Base-by-base conservation (phyloP, 1,140 invertebrate genomes). In the Eubasilissa regina region DNA sequence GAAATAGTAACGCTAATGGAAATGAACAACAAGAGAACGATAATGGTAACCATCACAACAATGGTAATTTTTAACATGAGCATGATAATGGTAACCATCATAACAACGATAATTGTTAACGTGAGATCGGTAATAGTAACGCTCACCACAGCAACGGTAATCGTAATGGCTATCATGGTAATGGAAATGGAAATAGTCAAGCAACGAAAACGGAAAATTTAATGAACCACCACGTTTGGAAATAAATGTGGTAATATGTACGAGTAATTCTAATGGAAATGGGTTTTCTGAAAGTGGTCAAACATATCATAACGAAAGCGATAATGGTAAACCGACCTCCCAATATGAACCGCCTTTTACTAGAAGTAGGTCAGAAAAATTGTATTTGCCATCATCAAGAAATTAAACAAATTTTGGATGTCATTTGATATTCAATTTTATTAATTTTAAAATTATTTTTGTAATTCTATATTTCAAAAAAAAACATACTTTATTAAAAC, bases 321-420 rank as follows among this genome's bases (percentile, higher is more conserved):
- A 15, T 48, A 48, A 48, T 48, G 47, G 47, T 1, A 6, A 35
- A 35, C 25, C 25, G 1, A 35, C 1, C 6, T 35, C 25, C 6
- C 25, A 35, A 6, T 35, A 35, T 35, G 35, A 13, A 45, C 35
- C 15, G 62, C 55, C 55, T 13, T 62, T 15, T 48, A 9, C 70
- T 35, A 3, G 11, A 51, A 77, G n/a, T 35, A 21, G 48, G 45
- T 21, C 75, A 15, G 78, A 77, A 45, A 79, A 68, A 21, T 82
- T 78, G 17, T 82, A 79, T 45, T 55, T 80, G 19, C 81, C 81
- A 0, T 58, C 77, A 6, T 76, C 72, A 10, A 75, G 76, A 53
- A 72, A 75, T 10, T 19, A 21, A 51, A 21, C n/a, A n/a, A n/a
- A n/a, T n/a, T n/a, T n/a, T n/a, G n/a, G n/a, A n/a, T n/a, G n/a